Conservation (phyloP, 2,888 invertebrate genomes). For the Cybosia mesomella region DNA sequence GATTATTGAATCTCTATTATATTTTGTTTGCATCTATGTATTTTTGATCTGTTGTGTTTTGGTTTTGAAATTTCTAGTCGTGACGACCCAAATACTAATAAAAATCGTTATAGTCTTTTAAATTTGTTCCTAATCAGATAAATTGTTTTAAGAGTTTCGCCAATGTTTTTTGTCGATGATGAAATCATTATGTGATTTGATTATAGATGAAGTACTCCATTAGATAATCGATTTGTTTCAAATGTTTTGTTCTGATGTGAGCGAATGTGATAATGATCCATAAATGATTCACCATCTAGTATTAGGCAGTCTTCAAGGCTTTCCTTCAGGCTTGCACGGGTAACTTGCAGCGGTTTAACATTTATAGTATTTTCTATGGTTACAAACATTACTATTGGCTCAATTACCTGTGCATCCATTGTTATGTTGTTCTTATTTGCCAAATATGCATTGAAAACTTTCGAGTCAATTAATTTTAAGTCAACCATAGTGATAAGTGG, state of each 20-base stretch:
- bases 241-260: conserved; percentile 70
- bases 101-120: conserved; percentile 68
- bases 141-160: conserved; percentile 62
- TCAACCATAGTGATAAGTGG: conserved; percentile 82
- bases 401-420: conserved; percentile 27
- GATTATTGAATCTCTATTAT: conserved; percentile 67
- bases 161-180: conserved; percentile 51
- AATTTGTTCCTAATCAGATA: conserved; percentile 77
- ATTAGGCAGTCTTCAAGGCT: conserved; percentile 63
- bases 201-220: conserved; percentile 69
- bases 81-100: conserved; percentile 77
- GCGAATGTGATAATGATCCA: conserved; percentile 78
- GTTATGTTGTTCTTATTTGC: conserved; percentile 61
- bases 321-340: conserved; percentile 29
- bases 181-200: conserved; percentile 70
- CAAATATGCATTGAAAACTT: conserved; percentile 70
- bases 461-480: conserved; percentile 86
- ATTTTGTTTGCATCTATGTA: conserved; percentile 64
- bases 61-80: conserved; percentile 81
- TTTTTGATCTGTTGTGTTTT: conserved; percentile 66
- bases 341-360: conserved; percentile 23
- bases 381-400: conserved; percentile 11
- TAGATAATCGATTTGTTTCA: conserved; percentile 67
- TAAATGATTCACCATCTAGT: conserved; percentile 73
- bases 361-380: conserved; percentile 17